phyloP scores from a whole-genome alignment of 1,140 invertebrate species.

The Vollenhovia emeryi region DNA sequence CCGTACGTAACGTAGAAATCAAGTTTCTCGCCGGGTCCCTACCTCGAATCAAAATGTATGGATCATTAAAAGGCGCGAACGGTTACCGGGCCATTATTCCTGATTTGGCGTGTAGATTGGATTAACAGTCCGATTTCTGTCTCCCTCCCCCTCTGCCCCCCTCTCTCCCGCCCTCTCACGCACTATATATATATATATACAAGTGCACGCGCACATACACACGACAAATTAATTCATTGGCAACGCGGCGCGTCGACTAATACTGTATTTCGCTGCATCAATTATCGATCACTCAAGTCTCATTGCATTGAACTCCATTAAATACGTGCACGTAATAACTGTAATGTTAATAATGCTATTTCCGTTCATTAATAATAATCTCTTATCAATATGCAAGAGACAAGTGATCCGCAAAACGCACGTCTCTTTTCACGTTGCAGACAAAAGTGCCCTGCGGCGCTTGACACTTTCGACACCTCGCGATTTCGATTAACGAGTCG shows the following conservation, averaged over 20 bases:
- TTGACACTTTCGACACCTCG: not conserved
- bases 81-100: conserved; percentile 37
- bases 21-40: not conserved
- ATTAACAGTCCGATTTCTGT: conserved; percentile 50
- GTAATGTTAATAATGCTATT: conserved; percentile 42
- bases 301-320: conserved; percentile 48
- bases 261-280: conserved; percentile 45
- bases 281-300: conserved; percentile 57
- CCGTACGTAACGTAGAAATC: conserved; percentile 33
- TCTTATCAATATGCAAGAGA: not conserved
- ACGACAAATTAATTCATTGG: conserved; percentile 54
- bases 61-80: conserved; percentile 45
- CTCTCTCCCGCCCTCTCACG: too few relatives aligned
- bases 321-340: conserved; percentile 14
- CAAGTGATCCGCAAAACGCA: not conserved
- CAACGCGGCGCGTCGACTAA: conserved; percentile 37
- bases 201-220: not conserved
- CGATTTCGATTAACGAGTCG: not conserved
- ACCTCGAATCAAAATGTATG: conserved; percentile 51
- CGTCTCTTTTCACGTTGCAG: not conserved
- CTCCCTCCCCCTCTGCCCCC: not conserved
- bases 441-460: not conserved
- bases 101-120: conserved; percentile 50
- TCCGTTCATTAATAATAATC: conserved; percentile 3
- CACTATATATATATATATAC: not conserved